Conservation (phyloP, 2,888 invertebrate species). For the Amorpha juglandis region DNA sequence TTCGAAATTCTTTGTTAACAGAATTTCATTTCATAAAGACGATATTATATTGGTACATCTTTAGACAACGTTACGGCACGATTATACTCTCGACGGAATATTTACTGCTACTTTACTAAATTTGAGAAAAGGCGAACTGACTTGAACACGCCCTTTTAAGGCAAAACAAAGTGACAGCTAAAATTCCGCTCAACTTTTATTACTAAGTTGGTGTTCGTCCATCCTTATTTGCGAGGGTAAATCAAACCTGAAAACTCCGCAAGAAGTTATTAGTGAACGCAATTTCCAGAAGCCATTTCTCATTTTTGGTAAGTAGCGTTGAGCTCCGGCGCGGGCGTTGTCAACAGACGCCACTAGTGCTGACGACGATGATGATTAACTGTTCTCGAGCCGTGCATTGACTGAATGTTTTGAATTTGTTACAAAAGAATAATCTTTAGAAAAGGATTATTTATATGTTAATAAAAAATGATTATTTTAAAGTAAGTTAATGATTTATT, state of each 20-base stretch:
- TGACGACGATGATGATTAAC: constrained; percentile 9
- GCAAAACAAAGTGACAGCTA: constrained; percentile 65
- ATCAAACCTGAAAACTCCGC: constrained; percentile 67
- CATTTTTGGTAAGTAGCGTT: constrained; percentile 66
- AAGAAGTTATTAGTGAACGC: constrained; percentile 74
- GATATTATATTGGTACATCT: background rate
- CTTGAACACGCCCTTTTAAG: constrained; percentile 47
- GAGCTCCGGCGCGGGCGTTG: constrained; percentile 24
- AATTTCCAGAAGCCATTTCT: constrained; percentile 78
- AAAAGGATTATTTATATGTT: too few species aligned
- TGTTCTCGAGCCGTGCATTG: background rate
- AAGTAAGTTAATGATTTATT: too few species aligned
- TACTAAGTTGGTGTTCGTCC: constrained; percentile 53
- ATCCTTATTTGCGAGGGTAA: constrained; percentile 63
- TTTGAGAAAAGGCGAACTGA: constrained; percentile 24
- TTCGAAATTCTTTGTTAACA: constrained; percentile 15
- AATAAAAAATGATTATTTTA: too few species aligned
- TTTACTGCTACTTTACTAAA: constrained; percentile 41
- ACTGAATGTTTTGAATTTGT: background rate
- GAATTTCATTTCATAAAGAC: constrained; percentile 10
- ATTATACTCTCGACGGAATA: background rate
- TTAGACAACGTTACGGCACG: background rate
- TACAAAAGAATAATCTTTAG: background rate
- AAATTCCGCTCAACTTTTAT: constrained; percentile 64
- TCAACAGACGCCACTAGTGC: background rate